phyloP scores from a whole-genome alignment of 2,113 vertebrate species.

The Turdus rufiventris region DNA sequence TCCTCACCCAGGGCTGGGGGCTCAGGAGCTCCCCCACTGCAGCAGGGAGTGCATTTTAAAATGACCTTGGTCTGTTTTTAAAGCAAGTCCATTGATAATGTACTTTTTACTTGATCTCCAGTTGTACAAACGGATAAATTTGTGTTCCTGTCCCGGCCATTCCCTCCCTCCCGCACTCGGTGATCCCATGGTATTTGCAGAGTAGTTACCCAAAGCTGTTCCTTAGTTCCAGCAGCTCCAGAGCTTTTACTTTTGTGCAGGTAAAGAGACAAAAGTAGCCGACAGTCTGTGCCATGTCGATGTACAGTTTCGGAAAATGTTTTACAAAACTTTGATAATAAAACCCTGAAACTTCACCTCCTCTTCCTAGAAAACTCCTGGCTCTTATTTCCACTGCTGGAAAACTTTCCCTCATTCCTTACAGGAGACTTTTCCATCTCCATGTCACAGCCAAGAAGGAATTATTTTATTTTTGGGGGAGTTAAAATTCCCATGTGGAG shows the following conservation, averaged over 20 bases:
- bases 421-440: neutral
- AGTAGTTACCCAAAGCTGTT: conserved; percentile 71
- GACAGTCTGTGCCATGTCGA: conserved; percentile 81
- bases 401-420: neutral
- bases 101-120: conserved; percentile 77
- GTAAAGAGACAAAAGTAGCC: conserved; percentile 74
- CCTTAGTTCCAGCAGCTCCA: conserved; percentile 68
- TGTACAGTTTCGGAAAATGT: conserved; percentile 87
- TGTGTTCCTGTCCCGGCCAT: conserved; percentile 75
- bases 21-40: neutral
- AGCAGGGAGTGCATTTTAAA: conserved; percentile 73
- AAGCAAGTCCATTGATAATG: conserved; percentile 74
- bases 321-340: conserved; percentile 96
- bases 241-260: conserved; percentile 78
- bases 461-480: neutral
- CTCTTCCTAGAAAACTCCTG: conserved; percentile 50
- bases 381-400: conserved; percentile 27
- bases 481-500: neutral
- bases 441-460: neutral
- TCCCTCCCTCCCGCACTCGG: conserved; percentile 68
- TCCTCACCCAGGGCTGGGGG: neutral
- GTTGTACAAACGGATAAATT: conserved; percentile 75
- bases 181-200: conserved; percentile 76
- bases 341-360: conserved; percentile 78
- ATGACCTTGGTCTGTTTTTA: conserved; percentile 71